Conservation (phyloP, 2,888 invertebrate genomes). For the Heteropelma amictum region DNA sequence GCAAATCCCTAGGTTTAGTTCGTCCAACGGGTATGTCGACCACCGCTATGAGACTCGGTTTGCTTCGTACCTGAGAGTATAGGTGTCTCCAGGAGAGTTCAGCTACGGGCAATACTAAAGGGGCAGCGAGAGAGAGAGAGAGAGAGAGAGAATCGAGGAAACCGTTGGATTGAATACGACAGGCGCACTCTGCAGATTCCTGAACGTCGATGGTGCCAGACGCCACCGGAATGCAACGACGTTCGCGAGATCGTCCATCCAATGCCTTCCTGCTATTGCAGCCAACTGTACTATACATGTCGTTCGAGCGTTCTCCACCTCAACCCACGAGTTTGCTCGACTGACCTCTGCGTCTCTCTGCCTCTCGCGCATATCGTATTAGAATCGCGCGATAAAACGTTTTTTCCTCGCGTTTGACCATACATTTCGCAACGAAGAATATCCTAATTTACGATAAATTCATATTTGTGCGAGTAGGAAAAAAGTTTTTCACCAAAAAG, state of each 20-base stretch:
- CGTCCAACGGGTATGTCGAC: slow-evolving; percentile 56
- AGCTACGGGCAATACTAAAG: slow-evolving; percentile 47
- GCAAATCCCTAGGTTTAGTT: slow-evolving; percentile 40
- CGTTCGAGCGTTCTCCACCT: slow-evolving; percentile 27
- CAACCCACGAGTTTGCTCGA: slow-evolving; percentile 9
- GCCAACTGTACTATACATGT: slow-evolving; percentile 9
- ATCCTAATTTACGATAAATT: too few species aligned
- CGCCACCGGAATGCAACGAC: slow-evolving; percentile 52
- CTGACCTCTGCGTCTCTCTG: not conserved
- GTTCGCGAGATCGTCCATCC: slow-evolving; percentile 44
- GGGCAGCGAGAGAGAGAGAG: not conserved
- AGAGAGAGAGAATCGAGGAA: slow-evolving; percentile 27
- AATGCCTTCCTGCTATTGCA: slow-evolving; percentile 12
- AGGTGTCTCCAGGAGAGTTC: slow-evolving; percentile 59
- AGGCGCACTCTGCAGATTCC: slow-evolving; percentile 50
- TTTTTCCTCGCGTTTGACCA: not conserved
- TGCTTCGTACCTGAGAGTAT: slow-evolving; percentile 66
- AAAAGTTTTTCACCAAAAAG: too few species aligned
- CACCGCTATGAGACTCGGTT: slow-evolving; percentile 61
- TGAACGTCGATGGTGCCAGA: slow-evolving; percentile 50
- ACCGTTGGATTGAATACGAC: slow-evolving; percentile 40
- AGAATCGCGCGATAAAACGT: not conserved
- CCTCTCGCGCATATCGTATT: not conserved
- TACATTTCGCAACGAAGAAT: too few species aligned
- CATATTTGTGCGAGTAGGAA: too few species aligned